A percentile compares a stretch with the other conserved stretches of the same genome.
Conservation (phyloP, 2,888 invertebrate genomes). For the Polia nebulosa region DNA sequence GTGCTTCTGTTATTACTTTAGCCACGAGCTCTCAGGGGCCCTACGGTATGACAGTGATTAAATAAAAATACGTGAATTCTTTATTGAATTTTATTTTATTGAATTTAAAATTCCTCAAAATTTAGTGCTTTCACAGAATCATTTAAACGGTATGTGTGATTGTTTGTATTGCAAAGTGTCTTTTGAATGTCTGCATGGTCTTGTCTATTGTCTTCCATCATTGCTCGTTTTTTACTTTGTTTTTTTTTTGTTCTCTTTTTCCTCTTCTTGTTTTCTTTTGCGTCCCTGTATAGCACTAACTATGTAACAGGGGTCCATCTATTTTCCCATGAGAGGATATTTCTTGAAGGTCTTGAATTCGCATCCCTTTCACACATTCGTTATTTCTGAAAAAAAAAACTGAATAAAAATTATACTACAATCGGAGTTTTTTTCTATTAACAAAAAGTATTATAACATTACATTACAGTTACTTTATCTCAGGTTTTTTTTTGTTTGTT, state of each 20-base stretch:
- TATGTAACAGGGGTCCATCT: conserved; percentile 2
- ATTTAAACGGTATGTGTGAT: neutral
- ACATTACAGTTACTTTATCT: no score
- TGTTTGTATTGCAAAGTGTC: no score
- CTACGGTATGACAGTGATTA: no score
- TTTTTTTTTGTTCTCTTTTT: neutral
- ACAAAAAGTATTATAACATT: no score
- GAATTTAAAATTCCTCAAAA: conserved; percentile 6
- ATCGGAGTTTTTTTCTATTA: neutral
- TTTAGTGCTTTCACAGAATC: neutral
- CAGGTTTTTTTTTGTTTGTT: conserved; percentile 2
- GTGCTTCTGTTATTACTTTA: no score
- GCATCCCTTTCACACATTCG: neutral
- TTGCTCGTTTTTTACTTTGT: neutral
- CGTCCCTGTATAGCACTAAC: conserved; percentile 2
- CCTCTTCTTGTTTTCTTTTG: neutral
- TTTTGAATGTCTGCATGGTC: neutral
- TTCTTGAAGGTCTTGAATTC: neutral
- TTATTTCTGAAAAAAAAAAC: neutral
- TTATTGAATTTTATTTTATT: neutral
- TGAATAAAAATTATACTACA: no score
- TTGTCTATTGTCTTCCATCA: neutral
- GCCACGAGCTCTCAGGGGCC: no score
- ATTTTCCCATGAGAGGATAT: neutral
- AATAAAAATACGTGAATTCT: no score